Evolutionary conservation across 2,113 vertebrate species (phyloP).

Genomic region (Python bivittatus): DNA sequence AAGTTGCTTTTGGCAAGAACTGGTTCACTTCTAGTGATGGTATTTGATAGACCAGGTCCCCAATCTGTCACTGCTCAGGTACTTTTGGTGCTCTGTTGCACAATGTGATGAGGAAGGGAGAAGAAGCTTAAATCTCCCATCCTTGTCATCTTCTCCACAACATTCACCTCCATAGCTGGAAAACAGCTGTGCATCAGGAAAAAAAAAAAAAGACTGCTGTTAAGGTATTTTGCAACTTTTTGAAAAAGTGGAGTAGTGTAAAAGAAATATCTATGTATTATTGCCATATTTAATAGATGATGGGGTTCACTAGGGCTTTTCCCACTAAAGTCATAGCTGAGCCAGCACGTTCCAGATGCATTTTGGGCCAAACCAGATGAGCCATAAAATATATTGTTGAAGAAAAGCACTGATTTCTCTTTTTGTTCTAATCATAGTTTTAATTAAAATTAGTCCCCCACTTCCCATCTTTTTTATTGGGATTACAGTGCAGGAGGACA

Average conservation of each 20-base stretch:
- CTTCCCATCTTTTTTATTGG: neutral
- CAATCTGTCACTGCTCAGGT: neutral
- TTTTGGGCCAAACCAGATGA: neutral
- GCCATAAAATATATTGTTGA: neutral
- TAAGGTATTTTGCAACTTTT: neutral
- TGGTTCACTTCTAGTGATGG: neutral
- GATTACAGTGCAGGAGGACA: neutral
- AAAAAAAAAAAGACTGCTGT: neutral
- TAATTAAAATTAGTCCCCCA: neutral
- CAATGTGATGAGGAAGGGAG: neutral
- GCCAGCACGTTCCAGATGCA: neutral
- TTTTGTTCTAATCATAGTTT: neutral
- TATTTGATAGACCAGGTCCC: neutral
- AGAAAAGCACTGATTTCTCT: neutral
- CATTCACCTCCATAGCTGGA: neutral
- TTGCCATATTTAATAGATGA: neutral
- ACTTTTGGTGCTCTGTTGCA: neutral
- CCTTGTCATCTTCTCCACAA: neutral
- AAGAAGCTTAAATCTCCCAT: neutral
- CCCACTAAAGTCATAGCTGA: neutral
- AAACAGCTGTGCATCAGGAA: neutral
- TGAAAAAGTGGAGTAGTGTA: neutral
- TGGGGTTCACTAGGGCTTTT: neutral
- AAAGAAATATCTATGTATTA: neutral
- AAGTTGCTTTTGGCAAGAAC: neutral